Base-by-base conservation (phyloP, 64 coral and sea anemone species). In the Dendrophyllia cribrosa region DNA sequence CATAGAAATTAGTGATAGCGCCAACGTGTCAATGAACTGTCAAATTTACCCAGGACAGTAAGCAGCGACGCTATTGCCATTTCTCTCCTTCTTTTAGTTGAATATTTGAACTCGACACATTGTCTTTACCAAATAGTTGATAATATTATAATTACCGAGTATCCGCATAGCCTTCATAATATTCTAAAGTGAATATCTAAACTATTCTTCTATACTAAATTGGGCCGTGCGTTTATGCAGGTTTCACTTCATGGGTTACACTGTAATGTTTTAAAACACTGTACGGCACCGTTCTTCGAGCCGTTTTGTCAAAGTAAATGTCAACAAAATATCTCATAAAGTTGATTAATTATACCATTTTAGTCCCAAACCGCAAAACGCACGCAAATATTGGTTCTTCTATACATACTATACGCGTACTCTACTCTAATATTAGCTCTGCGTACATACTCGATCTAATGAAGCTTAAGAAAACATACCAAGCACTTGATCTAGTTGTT, bases 401-500 rank as follows among this genome's bases (percentile, higher is more conserved):
- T 34, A 34, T 9, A 56, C 7, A 56, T 56, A 56, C 53, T 9
- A 56, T 1, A 9, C 12, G 1, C 7, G 53, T 5, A 12, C 12
- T 56, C 12, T 56, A 12, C 53, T 56, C 53, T 56, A 84, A 82
- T 64, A 61, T 63, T 46, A 45, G 26, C 58, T 43, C 20, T 13
- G 4, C 50, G 16, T 48, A 9, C 61, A 3, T n/a, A 49, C 61
- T 67, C 34, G 34, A 34, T 34, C 17, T 23, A 68, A 9, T 9
- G 43, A 51, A 67, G 46, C 80, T 84, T 68, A 50, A 48, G 21
- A 47, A 84, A 84, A 84, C 61, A 84, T 20, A 84, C 47, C 80
- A 67, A 5, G n/a, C 45, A 51, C 80, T 84, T 84, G 10, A 68
- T 6, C 43, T 4, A 83, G 80, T 22, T 84, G 34, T 84, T 67